These are phyloP conservation scores for Orthonychiurus folsomi DNA, from an alignment of 2,888 invertebrate genomes.

Conservation along the genomic window DNA sequence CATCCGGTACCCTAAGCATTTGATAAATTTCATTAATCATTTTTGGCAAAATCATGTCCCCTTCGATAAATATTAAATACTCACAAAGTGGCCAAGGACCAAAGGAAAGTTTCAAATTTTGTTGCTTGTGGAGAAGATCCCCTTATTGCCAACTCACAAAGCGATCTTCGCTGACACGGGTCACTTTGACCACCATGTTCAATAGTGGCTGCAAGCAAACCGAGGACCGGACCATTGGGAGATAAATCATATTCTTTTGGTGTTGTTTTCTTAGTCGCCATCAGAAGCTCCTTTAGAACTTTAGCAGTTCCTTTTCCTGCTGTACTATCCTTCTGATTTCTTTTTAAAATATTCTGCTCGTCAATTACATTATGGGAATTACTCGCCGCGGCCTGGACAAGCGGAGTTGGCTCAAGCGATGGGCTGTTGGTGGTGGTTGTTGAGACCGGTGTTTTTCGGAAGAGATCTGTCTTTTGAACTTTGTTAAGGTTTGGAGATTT, in stretches of 20 bases:
- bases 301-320: not conserved
- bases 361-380: no score
- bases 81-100: slow-evolving; percentile 38
- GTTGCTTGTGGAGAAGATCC: slow-evolving; percentile 27
- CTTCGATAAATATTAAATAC: slow-evolving; percentile 13
- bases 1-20: slow-evolving; percentile 34
- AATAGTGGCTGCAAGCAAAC: slow-evolving; percentile 16
- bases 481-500: no score
- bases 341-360: not conserved
- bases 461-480: not conserved
- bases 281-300: not conserved
- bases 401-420: not conserved
- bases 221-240: slow-evolving; percentile 36
- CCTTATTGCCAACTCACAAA: slow-evolving; percentile 35
- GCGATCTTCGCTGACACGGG: slow-evolving; percentile 35
- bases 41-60: slow-evolving; percentile 3
- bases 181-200: slow-evolving; percentile 8
- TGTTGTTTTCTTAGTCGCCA: not conserved
- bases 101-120: slow-evolving; percentile 37
- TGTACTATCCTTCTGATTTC: not conserved
- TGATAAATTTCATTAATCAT: no score
- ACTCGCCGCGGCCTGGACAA: not conserved
- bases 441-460: not conserved
- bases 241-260: slow-evolving; percentile 30
- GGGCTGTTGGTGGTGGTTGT: not conserved